phyloP scores from a whole-genome alignment of 2,888 invertebrate species.

The Drosophila leonis region DNA sequence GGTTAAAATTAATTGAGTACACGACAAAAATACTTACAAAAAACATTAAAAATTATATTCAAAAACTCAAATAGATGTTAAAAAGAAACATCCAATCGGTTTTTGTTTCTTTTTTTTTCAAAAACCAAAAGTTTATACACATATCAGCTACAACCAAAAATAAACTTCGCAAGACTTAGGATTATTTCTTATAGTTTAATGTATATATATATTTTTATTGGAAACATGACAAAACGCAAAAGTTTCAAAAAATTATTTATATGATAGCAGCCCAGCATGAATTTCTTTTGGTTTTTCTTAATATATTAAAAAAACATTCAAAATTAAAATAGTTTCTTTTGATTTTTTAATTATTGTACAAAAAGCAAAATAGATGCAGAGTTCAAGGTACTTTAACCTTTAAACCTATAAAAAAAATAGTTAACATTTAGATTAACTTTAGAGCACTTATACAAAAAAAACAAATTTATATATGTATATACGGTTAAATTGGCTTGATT shows the following conservation, averaged over 20 bases:
- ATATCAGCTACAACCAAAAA: constrained; percentile 76
- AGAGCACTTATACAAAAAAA: constrained; percentile 50
- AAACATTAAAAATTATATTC: constrained; percentile 27
- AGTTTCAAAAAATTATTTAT: constrained; percentile 28
- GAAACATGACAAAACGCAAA: constrained; percentile 69
- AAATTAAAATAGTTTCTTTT: constrained; percentile 28
- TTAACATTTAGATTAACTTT: constrained; percentile 57
- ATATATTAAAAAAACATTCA: constrained; percentile 34
- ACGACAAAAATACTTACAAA: constrained; percentile 64
- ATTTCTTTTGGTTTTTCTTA: constrained; percentile 17
- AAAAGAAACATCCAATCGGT: constrained; percentile 21
- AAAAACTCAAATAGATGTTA: constrained; percentile 18
- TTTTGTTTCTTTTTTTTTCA: not conserved
- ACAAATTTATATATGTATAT: constrained; percentile 25
- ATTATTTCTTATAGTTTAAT: constrained; percentile 46
- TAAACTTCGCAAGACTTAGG: constrained; percentile 46
- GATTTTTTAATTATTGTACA: constrained; percentile 38
- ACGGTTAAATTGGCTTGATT: constrained; percentile 32
- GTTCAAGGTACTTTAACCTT: constrained; percentile 34
- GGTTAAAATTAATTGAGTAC: constrained; percentile 38
- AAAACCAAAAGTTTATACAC: constrained; percentile 52
- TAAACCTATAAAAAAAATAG: constrained; percentile 32
- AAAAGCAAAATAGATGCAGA: constrained; percentile 52
- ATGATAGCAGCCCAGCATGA: constrained; percentile 41
- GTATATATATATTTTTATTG: constrained; percentile 30